Evolutionary conservation across 2,797 vertebrate species (phyloP).

Genomic region (Arctocebus calabarensis): DNA sequence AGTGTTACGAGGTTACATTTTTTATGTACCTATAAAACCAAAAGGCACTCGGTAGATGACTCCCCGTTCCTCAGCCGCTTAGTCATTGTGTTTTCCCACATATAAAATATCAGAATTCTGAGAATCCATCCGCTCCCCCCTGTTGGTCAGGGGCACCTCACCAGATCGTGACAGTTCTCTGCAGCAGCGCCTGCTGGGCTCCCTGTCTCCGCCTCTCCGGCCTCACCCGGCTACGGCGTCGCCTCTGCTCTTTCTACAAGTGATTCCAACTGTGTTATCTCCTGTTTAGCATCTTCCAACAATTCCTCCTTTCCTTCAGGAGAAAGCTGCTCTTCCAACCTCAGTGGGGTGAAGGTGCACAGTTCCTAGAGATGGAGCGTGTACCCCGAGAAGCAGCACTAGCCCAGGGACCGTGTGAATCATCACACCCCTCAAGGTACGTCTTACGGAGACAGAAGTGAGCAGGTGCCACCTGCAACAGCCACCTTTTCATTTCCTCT

Average conservation of each 20-base stretch:
- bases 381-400: not conserved
- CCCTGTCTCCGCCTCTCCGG: not conserved
- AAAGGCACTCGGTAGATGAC: not conserved
- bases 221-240: not conserved
- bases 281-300: not conserved
- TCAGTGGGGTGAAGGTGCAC: not conserved
- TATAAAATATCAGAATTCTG: not conserved
- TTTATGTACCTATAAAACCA: not conserved
- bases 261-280: not conserved
- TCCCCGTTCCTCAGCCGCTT: not conserved
- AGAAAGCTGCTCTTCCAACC: not conserved
- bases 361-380: not conserved
- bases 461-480: not conserved
- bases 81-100: slow-evolving; percentile 1
- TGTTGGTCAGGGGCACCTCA: not conserved
- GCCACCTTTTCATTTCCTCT: not conserved
- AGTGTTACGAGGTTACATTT: not conserved
- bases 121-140: not conserved
- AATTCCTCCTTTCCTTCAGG: not conserved
- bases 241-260: not conserved
- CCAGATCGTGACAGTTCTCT: not conserved
- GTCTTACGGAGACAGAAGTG: not conserved
- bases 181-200: not conserved
- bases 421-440: not conserved
- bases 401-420: not conserved